phyloP scores from a whole-genome alignment of 2,797 vertebrate species.

The Gymnocypris eckloni region DNA sequence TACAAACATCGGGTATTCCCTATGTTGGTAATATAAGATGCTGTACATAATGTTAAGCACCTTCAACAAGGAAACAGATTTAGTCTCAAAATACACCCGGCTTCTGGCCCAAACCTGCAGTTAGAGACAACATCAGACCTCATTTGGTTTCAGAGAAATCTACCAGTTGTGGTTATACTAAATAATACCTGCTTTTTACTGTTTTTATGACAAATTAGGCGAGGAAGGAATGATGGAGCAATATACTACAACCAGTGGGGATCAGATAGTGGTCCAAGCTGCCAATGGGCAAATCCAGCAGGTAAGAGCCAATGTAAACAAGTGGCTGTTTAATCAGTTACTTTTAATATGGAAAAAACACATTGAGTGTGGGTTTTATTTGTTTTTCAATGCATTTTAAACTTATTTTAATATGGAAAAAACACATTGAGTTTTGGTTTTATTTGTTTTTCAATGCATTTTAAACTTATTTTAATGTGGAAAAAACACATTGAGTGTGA shows the following conservation, averaged over 20 bases:
- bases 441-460: not conserved
- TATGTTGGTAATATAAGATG: not conserved
- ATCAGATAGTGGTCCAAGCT: slow-evolving; percentile 96
- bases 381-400: not conserved
- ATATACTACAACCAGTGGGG: slow-evolving; percentile 90
- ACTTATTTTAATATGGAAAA: not conserved
- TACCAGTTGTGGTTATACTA: not conserved
- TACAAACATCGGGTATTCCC: not conserved
- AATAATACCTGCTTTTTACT: not conserved
- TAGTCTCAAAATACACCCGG: slow-evolving; percentile 17
- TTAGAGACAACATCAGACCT: not conserved
- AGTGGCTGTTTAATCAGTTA: not conserved
- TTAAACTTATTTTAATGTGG: not conserved
- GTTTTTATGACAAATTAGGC: slow-evolving; percentile 22
- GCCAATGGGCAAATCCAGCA: slow-evolving; percentile 92
- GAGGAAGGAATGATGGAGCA: slow-evolving; percentile 86
- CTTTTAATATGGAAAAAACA: not conserved
- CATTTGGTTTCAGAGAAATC: not conserved
- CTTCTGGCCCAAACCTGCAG: not conserved
- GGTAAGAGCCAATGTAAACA: slow-evolving; percentile 72
- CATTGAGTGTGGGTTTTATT: not conserved
- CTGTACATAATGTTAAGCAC: not conserved
- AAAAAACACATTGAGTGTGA: not conserved
- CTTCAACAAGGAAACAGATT: not conserved
- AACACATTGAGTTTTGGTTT: not conserved